Base-by-base conservation (phyloP, 2,113 vertebrate species). In the Melanerpes aurifrons region DNA sequence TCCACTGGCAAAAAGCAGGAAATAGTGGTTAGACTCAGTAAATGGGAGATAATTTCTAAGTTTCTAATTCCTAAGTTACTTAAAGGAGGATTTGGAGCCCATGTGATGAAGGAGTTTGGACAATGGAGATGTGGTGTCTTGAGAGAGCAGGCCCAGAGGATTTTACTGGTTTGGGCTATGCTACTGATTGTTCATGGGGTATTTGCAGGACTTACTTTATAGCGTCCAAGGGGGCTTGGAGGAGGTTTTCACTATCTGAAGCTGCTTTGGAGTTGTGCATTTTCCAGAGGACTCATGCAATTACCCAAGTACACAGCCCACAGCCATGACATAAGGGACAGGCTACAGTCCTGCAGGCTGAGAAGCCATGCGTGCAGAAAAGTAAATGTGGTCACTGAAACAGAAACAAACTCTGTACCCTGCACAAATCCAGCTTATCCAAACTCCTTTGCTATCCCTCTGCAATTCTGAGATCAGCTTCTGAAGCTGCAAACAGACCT, bases 1-100 rank as follows among this genome's bases (percentile, higher is more conserved):
- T 82, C 81, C 70, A 40, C 29, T 92, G 81, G 62, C 59, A 72
- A 76, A 82, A 91, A 72, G 45, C 50, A 69, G 89, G 29, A 66
- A 95, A 69, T 0, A 0, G 71, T 91, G 74, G 68, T 88, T 86
- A 67, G 81, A 45, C 74, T 69, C 45, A 1, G 32, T 43, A 92
- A 89, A 94, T 32, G 32, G 45, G 87, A 58, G 89, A 54, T 84
- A 31, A 21, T 92, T 91, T 96, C 93, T 85, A 95, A 92, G 75
- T 76, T 94, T 94, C 85, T 96, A 89, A 93, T 95, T 91, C 76
- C 63, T 53, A 18, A 76, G 85, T 95, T 89, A 73, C 78, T 95
- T 92, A 86, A 59, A 94, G 53, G 54, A 87, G 94, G 90, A 95
- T 95, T 96, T 93, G 71, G 48, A 84, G 73, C 80, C 88, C 88